A percentile compares a stretch with the other conserved stretches of the same genome.
Evolutionary conservation across 1,140 invertebrate genomes (phyloP).

Genomic region (Bombus pascuorum): DNA sequence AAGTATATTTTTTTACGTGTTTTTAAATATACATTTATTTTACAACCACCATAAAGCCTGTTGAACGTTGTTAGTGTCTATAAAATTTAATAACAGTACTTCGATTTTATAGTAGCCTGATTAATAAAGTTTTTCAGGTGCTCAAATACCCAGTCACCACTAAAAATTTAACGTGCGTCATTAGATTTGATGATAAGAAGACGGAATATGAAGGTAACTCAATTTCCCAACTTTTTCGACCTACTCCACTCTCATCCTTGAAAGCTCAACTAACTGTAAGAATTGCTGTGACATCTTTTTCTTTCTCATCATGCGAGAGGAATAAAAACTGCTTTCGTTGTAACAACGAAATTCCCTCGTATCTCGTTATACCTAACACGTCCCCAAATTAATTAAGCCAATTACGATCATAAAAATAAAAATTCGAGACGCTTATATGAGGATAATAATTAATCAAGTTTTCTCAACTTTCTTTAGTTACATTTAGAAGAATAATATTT

Average conservation of each 20-base stretch:
- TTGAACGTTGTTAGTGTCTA: background rate
- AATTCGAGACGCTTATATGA: too few species aligned
- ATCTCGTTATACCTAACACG: background rate
- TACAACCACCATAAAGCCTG: background rate
- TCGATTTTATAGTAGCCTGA: background rate
- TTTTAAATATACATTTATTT: background rate
- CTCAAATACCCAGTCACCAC: background rate
- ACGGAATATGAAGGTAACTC: background rate
- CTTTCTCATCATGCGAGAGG: background rate
- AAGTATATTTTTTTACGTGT: background rate
- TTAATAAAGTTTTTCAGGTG: background rate
- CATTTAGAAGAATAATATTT: too few species aligned
- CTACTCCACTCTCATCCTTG: background rate
- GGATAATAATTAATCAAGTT: background rate
- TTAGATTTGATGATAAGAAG: constrained; percentile 4
- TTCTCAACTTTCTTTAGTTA: background rate
- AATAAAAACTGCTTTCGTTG: background rate
- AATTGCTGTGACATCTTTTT: constrained; percentile 12
- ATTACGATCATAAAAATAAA: background rate
- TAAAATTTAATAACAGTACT: background rate
- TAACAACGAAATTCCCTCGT: background rate
- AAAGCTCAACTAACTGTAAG: background rate
- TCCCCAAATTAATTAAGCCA: background rate
- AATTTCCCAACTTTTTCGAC: background rate
- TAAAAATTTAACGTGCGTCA: background rate